Percentiles rank a stretch among this genome's conserved stretches.
phyloP scores from a whole-genome alignment of 2,113 vertebrate genomes.

The Cettia cetti region DNA sequence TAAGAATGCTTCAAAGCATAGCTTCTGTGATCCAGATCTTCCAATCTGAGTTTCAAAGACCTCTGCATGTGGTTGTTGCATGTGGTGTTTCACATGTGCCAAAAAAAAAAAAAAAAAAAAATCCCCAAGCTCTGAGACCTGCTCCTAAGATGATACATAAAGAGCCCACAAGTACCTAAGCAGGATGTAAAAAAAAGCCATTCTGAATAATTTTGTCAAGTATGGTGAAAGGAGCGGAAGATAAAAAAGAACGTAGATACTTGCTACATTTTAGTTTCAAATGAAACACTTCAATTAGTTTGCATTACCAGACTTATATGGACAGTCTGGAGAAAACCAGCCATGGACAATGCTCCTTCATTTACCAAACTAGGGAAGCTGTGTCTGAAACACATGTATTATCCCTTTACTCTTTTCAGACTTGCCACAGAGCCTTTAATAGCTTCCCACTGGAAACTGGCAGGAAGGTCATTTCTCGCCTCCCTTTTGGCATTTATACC shows the following conservation, averaged over 20 bases:
- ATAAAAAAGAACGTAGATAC: not conserved
- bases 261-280: not conserved
- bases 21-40: conserved; percentile 54
- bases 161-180: not conserved
- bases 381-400: not conserved
- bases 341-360: not conserved
- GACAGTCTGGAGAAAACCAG: not conserved
- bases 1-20: conserved; percentile 57
- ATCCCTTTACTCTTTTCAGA: not conserved
- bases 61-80: conserved; percentile 48
- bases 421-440: conserved; percentile 28
- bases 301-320: fast-evolving
- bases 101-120: not conserved
- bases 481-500: not conserved
- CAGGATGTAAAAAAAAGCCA: not conserved
- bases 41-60: conserved; percentile 57
- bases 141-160: not conserved
- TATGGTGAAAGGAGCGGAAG: not conserved
- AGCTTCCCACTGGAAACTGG: conserved; percentile 19
- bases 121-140: not conserved
- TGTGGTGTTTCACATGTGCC: not conserved
- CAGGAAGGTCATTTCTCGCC: not conserved
- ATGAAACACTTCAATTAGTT: not conserved
- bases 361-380: not conserved
- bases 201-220: not conserved